Conservation (phyloP, 2,888 invertebrate species). For the Chaetogeoica ovagalla region DNA sequence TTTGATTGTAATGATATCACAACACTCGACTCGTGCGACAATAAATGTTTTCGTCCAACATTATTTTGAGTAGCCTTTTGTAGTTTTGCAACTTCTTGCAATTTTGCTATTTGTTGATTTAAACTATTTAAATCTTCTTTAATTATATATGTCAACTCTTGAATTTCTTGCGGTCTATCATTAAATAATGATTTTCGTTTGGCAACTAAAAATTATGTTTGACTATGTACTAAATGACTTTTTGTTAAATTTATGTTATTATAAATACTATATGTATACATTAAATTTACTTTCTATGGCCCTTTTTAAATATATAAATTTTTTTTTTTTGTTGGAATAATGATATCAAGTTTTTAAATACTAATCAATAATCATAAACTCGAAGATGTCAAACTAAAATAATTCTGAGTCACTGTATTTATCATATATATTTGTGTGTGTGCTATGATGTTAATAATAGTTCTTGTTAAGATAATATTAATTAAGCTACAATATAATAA, state of each 20-base stretch:
- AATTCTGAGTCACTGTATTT: too few species aligned
- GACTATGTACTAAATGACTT: neutral
- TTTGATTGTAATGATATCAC: slow-evolving; percentile 91
- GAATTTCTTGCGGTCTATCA: slow-evolving; percentile 93
- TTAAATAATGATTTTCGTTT: slow-evolving; percentile 96
- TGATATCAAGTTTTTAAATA: too few species aligned
- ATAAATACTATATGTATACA: too few species aligned
- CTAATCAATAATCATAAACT: too few species aligned
- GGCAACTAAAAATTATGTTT: slow-evolving; percentile 73
- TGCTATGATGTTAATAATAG: too few species aligned
- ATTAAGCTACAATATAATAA: too few species aligned
- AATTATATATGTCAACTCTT: slow-evolving; percentile 95
- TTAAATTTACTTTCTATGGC: neutral
- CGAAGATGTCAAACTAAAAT: too few species aligned
- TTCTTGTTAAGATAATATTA: too few species aligned
- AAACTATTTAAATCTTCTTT: slow-evolving; percentile 93
- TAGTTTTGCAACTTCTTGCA: slow-evolving; percentile 79
- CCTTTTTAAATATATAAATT: neutral
- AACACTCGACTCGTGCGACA: slow-evolving; percentile 90
- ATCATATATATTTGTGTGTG: too few species aligned
- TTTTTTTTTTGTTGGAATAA: too few species aligned
- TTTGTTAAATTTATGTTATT: neutral
- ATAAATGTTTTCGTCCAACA: slow-evolving; percentile 73
- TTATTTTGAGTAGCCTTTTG: slow-evolving; percentile 64
- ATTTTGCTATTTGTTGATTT: slow-evolving; percentile 94